Evolutionary conservation across 2,113 vertebrate species (phyloP), one percentile per base, ranked within the genome.

Genomic region (Craseonycteris thonglongyai): DNA sequence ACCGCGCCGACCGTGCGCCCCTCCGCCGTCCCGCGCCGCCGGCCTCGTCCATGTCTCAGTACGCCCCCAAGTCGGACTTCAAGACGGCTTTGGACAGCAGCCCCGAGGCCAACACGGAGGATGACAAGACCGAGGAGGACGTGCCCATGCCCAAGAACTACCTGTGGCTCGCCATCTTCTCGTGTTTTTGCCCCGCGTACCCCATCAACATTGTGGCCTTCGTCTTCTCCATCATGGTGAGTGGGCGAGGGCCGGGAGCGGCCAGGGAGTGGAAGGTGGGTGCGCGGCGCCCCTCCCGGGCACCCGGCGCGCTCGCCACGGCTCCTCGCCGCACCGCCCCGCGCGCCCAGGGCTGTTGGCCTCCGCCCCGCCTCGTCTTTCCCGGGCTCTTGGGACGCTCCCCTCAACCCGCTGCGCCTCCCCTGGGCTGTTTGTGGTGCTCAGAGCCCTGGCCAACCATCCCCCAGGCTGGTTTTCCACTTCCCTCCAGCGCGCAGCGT

Each of bases 161-260:
- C 97, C 97, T 99, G 96, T 97, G 98, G 87, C 98, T 99, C 95
- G 98, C 98, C 97, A 98, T 99, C 96, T 95, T 99, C 97, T 84
- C 99, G 63, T 99, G 99, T 74, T 99, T 99, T 96, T 99, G 99
- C 88, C 99, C 99, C 3, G 98, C 98, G 18, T 99, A 99, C 98
- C 99, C 98, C 95, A 47, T 99, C 97, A 99, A 99, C 95, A 99
- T 99, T 66, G 98, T 99, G 95, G 98, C 98, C 28, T 98, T 99
- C 96, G 98, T 98, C 80, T 99, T 99, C 95, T 98, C 99, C 66
- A 94, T 99, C 93, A 98, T 99, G 99, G 99, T 99, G 96, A 99
- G 99, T 98, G 68, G 3, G 18, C 8, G 3, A 15, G 14, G 35
- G 58, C 51, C 63, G 7, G 35, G n/a, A 18, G 49, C 28, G 13